Conservation (phyloP, 1,140 invertebrate species). For the Thaumetopoea pityocampa region DNA sequence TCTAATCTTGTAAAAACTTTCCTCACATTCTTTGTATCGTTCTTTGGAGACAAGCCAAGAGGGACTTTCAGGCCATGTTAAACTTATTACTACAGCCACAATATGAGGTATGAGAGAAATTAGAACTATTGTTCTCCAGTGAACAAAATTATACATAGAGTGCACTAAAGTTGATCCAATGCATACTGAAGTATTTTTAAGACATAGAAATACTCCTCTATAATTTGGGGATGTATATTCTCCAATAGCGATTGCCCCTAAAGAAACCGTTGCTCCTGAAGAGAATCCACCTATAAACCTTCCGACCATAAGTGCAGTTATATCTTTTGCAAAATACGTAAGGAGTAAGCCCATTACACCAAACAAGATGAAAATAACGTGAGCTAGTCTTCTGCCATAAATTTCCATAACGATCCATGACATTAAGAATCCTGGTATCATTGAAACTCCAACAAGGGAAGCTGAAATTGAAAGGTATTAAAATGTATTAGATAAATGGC, state of each 20-base stretch:
- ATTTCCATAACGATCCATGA: not conserved
- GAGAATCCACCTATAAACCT: not conserved
- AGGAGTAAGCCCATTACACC: no score
- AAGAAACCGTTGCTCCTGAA: no score
- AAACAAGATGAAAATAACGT: not conserved
- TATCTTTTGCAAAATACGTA: no score
- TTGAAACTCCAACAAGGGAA: not conserved
- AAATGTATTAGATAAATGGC: no score
- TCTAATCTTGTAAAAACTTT: slow-evolving; percentile 45
- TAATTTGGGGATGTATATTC: slow-evolving; percentile 1
- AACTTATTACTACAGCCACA: not conserved
- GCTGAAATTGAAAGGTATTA: no score
- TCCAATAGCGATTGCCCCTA: not conserved
- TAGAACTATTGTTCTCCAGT: not conserved
- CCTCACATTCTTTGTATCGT: slow-evolving; percentile 5
- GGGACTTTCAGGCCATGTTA: not conserved
- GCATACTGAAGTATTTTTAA: not conserved
- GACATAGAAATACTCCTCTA: not conserved
- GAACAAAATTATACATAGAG: not conserved
- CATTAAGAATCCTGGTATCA: not conserved
- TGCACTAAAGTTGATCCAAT: not conserved
- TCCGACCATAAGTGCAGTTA: no score
- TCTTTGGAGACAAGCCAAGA: not conserved
- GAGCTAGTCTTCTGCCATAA: not conserved
- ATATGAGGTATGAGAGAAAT: not conserved